Evolutionary conservation across 2,888 invertebrate species (phyloP), one percentile per base, ranked within the genome.

Genomic region (Mythimna pallens): DNA sequence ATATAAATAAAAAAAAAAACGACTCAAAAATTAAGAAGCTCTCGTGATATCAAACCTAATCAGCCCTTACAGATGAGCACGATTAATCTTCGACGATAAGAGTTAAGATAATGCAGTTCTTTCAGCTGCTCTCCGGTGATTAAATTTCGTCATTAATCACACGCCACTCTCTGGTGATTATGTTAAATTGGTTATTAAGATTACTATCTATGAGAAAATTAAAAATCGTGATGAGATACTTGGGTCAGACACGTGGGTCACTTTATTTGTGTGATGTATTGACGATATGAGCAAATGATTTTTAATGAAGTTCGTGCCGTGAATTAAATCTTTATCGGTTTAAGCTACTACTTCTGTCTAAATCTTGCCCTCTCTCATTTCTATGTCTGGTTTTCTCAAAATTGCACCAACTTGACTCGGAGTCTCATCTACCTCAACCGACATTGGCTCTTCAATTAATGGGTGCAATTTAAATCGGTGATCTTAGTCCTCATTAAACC

Each of bases 61-160:
- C 80, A 59, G 3, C 25, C 34, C 30, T 43, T 30, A 73, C 58
- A 47, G 22, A 82, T 74, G 55, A 61, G 8, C 12, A 20, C 59
- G 22, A 83, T 81, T 65, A 70, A 83, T 83, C 73, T 62, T 59
- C 43, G 4, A 68, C 36, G 55, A 62, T 64, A 66, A 61, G 43
- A 63, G 62, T 70, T 30, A 61, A 70, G 59, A 82, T 82, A 83
- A 83, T 64, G 52, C 57, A 36, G 40, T 68, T 54, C 52, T 72
- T 67, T 82, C 67, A 65, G 65, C 62, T 70, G 69, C 7, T 61
- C 36, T 12, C 7, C 36, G 34, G 58, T 64, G 83, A 68, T 80
- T 59, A 40, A 80, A n/a, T 70, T 70, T 59, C 73, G 52, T 74
- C 70, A 83, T 83, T 66, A 74, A 83, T 81, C 74, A 81, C 70